phyloP scores from a whole-genome alignment of 2,888 invertebrate species.

The Dicranocentrus wangi region DNA sequence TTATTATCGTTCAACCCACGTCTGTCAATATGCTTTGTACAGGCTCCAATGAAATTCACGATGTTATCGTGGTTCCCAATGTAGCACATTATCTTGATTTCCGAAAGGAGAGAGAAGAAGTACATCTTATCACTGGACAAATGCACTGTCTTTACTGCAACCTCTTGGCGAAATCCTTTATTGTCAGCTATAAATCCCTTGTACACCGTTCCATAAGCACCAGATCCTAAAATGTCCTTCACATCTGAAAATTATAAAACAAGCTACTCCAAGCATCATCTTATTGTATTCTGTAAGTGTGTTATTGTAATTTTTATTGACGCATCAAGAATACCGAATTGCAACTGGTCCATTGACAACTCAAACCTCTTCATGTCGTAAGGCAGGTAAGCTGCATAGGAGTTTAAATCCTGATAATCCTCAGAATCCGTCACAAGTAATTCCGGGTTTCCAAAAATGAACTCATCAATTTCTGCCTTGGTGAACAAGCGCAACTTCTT shows the following conservation, averaged over 20 bases:
- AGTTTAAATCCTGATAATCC: slow-evolving; percentile 45
- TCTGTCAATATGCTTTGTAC: slow-evolving; percentile 53
- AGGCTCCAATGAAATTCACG: slow-evolving; percentile 56
- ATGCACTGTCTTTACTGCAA: slow-evolving; percentile 63
- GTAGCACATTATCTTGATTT: slow-evolving; percentile 64
- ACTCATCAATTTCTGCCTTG: slow-evolving; percentile 59
- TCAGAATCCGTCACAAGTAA: slow-evolving; percentile 39
- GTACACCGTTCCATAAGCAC: slow-evolving; percentile 58
- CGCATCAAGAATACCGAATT: slow-evolving; percentile 32
- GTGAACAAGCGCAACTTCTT: slow-evolving; percentile 42
- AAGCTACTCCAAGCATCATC: no score
- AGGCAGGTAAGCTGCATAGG: slow-evolving; percentile 58
- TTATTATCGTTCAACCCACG: slow-evolving; percentile 32
- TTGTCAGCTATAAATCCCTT: slow-evolving; percentile 38
- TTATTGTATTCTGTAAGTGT: no score
- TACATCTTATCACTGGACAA: slow-evolving; percentile 53
- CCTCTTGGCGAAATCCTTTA: no score
- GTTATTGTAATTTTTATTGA: background rate
- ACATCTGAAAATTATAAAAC: slow-evolving; percentile 34
- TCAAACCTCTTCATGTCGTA: slow-evolving; percentile 55
- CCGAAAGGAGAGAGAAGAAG: slow-evolving; percentile 57
- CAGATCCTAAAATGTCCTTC: slow-evolving; percentile 53
- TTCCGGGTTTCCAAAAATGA: slow-evolving; percentile 59
- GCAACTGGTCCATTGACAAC: slow-evolving; percentile 36
- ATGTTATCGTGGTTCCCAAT: slow-evolving; percentile 58